Evolutionary conservation across 1,140 invertebrate genomes (phyloP), one percentile per base, ranked within the genome.

Genomic region (Drosophila persimilis): DNA sequence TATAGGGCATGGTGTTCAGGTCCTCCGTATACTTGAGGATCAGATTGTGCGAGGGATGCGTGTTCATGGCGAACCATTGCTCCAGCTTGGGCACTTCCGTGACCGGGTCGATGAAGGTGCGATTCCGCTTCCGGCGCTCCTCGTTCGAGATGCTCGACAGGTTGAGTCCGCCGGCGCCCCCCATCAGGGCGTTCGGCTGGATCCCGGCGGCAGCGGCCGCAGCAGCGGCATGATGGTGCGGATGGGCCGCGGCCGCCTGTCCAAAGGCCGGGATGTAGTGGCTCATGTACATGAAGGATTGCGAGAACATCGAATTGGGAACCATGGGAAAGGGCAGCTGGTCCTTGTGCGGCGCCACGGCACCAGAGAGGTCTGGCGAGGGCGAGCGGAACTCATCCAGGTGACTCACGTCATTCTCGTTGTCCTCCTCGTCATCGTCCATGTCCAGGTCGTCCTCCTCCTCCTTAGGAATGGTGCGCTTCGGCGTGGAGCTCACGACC

Each of bases 21-120:
- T 99, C 97, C 81, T 99, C 98, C 2, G 98, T 99, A 91, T 98
- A 99, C 91, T 98, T 98, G 53, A 99, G 94, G 78, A 99, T 99
- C 79, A 99, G 93, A 93, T 98, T 98, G 91, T 99, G 98, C 73
- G 97, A 98, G 44, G 98, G 98, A 92, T 99, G 98, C 26, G 98
- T 99, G 92, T 99, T 99, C 89, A 97, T 94, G n/a, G 95, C 95
- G 90, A 99, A 99, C 98, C 98, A 99, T 88, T 97, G 96, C 91
- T 99, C 98, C 59, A 99, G 93, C 74, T 97, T 95, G 4, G 98
- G 98, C 48, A 99, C 98, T 93, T 99, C 98, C 22, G 97, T 98
- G 11, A 99, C 97, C 0, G 98, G 98, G 92, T 99, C 98, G 76
- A 99, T 99, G 91, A 99, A 99, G n/a, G 98, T 99, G 65, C 98